Evolutionary conservation across 2,888 invertebrate genomes (phyloP).

Genomic region (Monoplex corrugatus): DNA sequence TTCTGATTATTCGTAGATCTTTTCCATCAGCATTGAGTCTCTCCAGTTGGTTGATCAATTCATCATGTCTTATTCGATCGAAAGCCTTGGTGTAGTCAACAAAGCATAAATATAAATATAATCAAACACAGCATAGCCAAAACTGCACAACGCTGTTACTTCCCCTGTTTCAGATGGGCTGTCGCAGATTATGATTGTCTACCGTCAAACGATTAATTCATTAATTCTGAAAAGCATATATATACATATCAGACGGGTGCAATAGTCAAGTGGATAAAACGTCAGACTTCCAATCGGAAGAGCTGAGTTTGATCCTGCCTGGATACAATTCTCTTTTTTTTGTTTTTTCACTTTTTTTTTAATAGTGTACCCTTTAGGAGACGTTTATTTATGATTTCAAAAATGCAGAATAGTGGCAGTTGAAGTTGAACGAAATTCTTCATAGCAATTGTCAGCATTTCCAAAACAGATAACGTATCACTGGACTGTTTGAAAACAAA

Average conservation of each 20-base stretch:
- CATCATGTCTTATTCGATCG: too few relatives aligned
- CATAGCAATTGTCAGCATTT: neutral
- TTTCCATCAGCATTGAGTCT: too few relatives aligned
- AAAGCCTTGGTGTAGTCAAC: too few relatives aligned
- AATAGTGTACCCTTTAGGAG: neutral
- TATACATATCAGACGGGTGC: neutral
- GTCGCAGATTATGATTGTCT: neutral
- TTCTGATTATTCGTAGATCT: too few relatives aligned
- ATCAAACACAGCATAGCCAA: too few relatives aligned
- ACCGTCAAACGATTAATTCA: neutral
- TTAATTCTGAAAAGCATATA: neutral
- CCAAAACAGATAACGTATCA: too few relatives aligned
- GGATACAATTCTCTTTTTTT: neutral
- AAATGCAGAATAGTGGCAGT: neutral
- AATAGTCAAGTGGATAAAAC: neutral
- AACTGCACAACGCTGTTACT: neutral
- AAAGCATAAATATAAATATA: too few relatives aligned
- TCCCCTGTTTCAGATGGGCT: neutral
- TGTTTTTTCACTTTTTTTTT: neutral
- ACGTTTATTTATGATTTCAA: neutral
- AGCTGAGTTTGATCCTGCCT: neutral
- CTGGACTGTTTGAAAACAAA: too few relatives aligned
- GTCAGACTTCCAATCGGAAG: too few relatives aligned
- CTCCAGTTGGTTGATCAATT: too few relatives aligned
- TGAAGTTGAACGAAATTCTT: neutral